phyloP scores from a whole-genome alignment of 2,888 invertebrate genomes.

The Amiota minor region DNA sequence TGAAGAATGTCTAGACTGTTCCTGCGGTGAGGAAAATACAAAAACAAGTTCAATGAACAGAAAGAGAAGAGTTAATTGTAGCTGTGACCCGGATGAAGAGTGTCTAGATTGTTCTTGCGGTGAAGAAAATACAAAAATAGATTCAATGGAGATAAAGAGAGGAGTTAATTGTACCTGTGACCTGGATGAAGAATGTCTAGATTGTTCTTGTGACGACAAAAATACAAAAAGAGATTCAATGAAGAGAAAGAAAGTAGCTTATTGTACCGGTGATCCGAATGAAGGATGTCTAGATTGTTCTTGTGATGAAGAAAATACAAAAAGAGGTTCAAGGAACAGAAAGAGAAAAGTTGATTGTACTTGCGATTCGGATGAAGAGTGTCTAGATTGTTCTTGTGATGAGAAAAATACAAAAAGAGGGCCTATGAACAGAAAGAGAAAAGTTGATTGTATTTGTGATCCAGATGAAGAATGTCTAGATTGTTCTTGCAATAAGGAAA shows the following conservation, averaged over 20 bases:
- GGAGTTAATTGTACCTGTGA: neutral
- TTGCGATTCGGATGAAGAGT: neutral
- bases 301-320: neutral
- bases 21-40: neutral
- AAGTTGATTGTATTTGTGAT: neutral
- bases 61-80: neutral
- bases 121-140: neutral
- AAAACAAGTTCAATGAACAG: neutral
- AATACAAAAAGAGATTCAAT: neutral
- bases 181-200: neutral
- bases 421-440: neutral
- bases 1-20: neutral
- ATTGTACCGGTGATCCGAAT: neutral
- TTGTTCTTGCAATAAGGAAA: neutral
- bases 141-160: neutral
- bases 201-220: neutral
- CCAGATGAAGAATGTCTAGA: slow-evolving; percentile 9
- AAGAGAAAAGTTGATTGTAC: neutral
- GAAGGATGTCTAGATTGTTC: neutral
- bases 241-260: neutral
- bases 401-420: neutral
- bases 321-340: neutral
- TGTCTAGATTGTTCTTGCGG: neutral
- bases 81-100: neutral
- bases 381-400: neutral